A percentile compares a stretch with the other conserved stretches of the same genome.
Conservation (phyloP, 2,888 invertebrate species). For the Scaptomyza parva region DNA sequence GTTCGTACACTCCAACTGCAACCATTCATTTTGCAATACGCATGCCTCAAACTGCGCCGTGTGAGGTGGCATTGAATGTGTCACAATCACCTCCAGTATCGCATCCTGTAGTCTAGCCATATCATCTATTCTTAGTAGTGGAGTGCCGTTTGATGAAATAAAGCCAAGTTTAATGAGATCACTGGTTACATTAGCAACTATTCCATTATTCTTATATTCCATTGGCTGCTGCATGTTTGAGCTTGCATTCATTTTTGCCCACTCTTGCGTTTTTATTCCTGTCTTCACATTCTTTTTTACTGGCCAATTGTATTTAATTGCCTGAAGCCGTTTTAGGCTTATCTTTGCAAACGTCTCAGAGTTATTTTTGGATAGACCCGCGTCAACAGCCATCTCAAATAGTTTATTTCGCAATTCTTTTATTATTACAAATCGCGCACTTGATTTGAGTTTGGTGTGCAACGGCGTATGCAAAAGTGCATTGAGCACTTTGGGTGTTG, state of each 20-base stretch:
- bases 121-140: background rate
- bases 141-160: background rate
- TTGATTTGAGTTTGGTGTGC: background rate
- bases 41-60: conserved; percentile 1
- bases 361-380: background rate
- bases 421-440: background rate
- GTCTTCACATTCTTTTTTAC: background rate
- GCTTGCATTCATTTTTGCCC: background rate
- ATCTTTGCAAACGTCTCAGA: background rate
- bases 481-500: background rate
- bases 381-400: background rate
- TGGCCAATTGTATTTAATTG: conserved; percentile 3
- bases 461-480: background rate
- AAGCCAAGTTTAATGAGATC: conserved; percentile 4
- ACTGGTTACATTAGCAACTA: too few species aligned
- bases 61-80: background rate
- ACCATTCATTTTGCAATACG: background rate
- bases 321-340: background rate
- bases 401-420: background rate
- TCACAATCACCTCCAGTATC: conserved; percentile 15
- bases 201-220: background rate
- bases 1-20: background rate
- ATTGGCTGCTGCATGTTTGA: background rate
- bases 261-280: background rate
- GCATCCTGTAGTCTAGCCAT: background rate